phyloP scores from a whole-genome alignment of 2,797 vertebrate species.

The Bradypodion pumilum region DNA sequence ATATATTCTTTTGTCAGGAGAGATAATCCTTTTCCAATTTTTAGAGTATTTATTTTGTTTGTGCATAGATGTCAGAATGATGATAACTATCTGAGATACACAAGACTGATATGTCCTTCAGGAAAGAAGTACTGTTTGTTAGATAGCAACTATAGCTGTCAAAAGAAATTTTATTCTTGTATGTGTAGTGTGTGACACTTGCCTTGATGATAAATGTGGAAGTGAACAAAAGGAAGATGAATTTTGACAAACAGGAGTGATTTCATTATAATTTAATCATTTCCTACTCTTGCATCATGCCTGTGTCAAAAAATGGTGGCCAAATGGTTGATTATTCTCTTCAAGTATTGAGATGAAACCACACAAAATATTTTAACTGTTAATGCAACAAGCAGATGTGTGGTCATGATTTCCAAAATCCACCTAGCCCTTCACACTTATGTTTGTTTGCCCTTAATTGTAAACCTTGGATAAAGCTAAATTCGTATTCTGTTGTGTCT shows the following conservation, averaged over 20 bases:
- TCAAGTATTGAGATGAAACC: constrained; percentile 4
- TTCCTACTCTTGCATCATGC: background rate
- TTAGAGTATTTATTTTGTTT: constrained; percentile 9
- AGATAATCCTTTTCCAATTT: background rate
- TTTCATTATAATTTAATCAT: constrained; percentile 28
- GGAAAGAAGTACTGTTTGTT: constrained; percentile 4
- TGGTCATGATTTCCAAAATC: background rate
- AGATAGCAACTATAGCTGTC: constrained; percentile 2
- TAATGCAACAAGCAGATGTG: background rate
- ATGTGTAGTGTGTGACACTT: constrained; percentile 34
- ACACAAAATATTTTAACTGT: background rate
- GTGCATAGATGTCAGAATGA: background rate
- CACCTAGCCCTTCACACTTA: background rate
- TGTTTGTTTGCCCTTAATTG: background rate
- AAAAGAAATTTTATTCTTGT: constrained; percentile 44
- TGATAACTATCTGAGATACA: background rate
- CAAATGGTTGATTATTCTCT: background rate
- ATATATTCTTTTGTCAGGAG: constrained; percentile 13
- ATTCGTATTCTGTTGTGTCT: background rate
- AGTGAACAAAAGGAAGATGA: constrained; percentile 21
- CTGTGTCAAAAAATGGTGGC: background rate
- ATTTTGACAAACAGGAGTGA: constrained; percentile 31
- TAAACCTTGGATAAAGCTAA: background rate
- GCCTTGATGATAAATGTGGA: constrained; percentile 35
- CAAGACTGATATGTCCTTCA: background rate